These are phyloP conservation scores for Drosophila meridiana DNA, from an alignment of 2,888 invertebrate species.

Conservation along the genomic window DNA sequence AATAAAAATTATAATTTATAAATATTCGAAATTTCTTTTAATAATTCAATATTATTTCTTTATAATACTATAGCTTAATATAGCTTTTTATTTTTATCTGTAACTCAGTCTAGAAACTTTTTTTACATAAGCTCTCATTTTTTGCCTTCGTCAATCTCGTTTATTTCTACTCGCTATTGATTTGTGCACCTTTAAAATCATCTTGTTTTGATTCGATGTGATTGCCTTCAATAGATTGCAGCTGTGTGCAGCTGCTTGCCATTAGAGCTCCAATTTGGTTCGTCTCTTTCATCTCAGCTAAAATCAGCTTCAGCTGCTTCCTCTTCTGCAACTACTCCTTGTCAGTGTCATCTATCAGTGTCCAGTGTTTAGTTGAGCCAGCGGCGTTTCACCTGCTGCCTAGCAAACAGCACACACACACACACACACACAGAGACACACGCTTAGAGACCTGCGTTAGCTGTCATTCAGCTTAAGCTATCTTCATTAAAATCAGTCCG, in stretches of 20 bases:
- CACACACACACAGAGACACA: slow-evolving; percentile 4
- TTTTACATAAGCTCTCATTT: too few species aligned
- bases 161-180: slow-evolving; percentile 30
- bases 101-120: background rate
- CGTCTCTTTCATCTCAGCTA: slow-evolving; percentile 9
- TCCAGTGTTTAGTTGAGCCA: slow-evolving; percentile 37
- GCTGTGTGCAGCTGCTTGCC: slow-evolving; percentile 41
- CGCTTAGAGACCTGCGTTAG: slow-evolving; percentile 37
- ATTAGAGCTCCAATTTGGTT: slow-evolving; percentile 7
- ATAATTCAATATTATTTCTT: too few species aligned
- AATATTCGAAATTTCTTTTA: too few species aligned
- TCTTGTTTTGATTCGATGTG: slow-evolving; percentile 22
- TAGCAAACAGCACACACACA: slow-evolving; percentile 17
- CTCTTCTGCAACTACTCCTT: slow-evolving; percentile 41
- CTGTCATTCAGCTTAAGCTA: slow-evolving; percentile 57
- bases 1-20: too few species aligned
- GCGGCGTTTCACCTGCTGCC: slow-evolving; percentile 46
- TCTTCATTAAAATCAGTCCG: slow-evolving; percentile 61
- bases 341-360: slow-evolving; percentile 60
- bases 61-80: background rate
- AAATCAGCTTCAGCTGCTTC: slow-evolving; percentile 21
- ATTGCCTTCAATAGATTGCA: slow-evolving; percentile 46
- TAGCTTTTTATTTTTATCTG: background rate
- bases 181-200: slow-evolving; percentile 11
- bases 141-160: background rate